phyloP scores from a whole-genome alignment of 2,113 vertebrate genomes.

The Sigmodon hispidus region DNA sequence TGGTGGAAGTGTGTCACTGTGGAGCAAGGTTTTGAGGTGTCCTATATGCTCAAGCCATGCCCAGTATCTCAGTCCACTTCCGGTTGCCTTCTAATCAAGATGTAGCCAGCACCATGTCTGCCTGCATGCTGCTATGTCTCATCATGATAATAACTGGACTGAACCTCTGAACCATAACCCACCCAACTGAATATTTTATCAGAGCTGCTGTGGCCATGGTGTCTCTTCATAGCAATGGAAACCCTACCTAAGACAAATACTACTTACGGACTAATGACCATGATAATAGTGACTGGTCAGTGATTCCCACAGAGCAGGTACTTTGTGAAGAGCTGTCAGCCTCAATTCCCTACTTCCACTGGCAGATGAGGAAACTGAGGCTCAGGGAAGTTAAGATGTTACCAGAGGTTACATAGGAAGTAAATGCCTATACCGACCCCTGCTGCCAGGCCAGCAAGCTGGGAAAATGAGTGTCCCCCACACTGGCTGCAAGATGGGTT shows the following conservation, averaged over 20 bases:
- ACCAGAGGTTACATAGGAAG: not conserved
- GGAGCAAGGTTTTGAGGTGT: not conserved
- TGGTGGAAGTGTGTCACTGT: not conserved
- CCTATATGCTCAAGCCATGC: not conserved
- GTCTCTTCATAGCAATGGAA: not conserved
- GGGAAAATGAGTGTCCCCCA: not conserved
- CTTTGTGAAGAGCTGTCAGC: not conserved
- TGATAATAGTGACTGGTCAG: too few relatives aligned
- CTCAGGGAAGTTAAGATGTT: constrained; percentile 2
- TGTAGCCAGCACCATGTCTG: not conserved
- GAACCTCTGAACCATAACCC: not conserved
- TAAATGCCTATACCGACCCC: too few relatives aligned
- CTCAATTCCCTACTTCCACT: not conserved
- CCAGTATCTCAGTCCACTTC: not conserved
- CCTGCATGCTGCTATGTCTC: too few relatives aligned
- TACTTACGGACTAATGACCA: not conserved
- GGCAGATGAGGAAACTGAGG: not conserved
- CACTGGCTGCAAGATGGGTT: not conserved
- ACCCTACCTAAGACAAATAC: not conserved
- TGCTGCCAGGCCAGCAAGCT: not conserved
- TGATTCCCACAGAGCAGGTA: not conserved
- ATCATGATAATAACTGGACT: not conserved
- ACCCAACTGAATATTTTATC: not conserved
- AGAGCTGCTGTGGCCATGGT: not conserved
- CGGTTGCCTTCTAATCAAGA: not conserved